phyloP scores from a whole-genome alignment of 35 echinoderm and acorn worm genomes.

The Heliocidaris tuberculata region DNA sequence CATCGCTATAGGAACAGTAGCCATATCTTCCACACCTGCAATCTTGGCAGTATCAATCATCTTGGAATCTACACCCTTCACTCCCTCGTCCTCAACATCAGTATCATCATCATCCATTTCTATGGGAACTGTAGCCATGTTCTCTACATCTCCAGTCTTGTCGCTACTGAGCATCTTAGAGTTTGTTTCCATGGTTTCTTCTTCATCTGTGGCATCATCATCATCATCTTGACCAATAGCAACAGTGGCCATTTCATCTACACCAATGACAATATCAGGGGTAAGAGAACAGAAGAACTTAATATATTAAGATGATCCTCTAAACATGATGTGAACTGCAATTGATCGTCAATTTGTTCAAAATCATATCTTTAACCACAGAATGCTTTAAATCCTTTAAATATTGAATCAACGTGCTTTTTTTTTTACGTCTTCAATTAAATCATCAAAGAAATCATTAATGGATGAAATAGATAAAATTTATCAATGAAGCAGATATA shows the following conservation, averaged over 20 bases:
- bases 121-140: conserved; percentile 22
- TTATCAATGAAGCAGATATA: too few species aligned
- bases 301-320: background rate
- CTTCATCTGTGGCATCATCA: background rate
- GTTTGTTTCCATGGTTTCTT: too few species aligned
- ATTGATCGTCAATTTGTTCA: too few species aligned
- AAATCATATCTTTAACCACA: too few species aligned
- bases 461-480: too few species aligned
- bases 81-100: background rate
- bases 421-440: too few species aligned
- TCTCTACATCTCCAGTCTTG: background rate
- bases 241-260: background rate
- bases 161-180: too few species aligned
- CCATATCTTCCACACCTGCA: conserved; percentile 4
- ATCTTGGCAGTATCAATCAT: background rate
- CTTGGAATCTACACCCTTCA: background rate
- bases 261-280: background rate
- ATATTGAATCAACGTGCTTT: too few species aligned
- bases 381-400: too few species aligned
- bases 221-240: background rate
- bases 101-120: conserved; percentile 22
- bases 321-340: too few species aligned
- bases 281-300: background rate
- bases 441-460: too few species aligned
- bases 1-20: background rate